Percentiles rank a stretch among this genome's conserved stretches.
Conservation (phyloP, 1,140 invertebrate genomes). For the Drosophila arawakana region DNA sequence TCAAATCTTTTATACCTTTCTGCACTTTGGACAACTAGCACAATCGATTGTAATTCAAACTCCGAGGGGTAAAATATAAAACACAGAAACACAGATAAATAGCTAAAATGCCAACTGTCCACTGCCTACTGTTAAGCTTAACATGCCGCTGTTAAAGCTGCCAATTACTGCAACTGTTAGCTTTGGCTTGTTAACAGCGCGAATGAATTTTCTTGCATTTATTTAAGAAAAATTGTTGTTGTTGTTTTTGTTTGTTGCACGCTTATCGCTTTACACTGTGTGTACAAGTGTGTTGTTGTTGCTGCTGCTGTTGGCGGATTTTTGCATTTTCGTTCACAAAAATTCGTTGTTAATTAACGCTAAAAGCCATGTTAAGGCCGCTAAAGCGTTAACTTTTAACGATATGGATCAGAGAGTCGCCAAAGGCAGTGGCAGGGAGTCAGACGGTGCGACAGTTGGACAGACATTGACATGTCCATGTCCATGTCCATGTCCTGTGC, state of each 20-base stretch:
- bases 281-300: slow-evolving; percentile 63
- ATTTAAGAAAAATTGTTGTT: slow-evolving; percentile 29
- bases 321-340: slow-evolving; percentile 68
- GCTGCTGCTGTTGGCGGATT: slow-evolving; percentile 40
- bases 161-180: background rate
- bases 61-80: no score
- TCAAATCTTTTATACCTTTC: no score
- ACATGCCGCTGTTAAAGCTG: background rate
- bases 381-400: slow-evolving; percentile 81
- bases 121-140: background rate
- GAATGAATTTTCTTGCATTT: slow-evolving; percentile 16
- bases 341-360: slow-evolving; percentile 83
- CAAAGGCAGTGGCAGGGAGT: slow-evolving; percentile 22
- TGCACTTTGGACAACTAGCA: no score
- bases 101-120: background rate
- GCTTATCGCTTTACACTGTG: slow-evolving; percentile 71
- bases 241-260: slow-evolving; percentile 35
- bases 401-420: slow-evolving; percentile 71
- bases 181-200: slow-evolving; percentile 1
- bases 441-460: slow-evolving; percentile 21
- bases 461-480: slow-evolving; percentile 77
- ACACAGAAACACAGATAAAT: background rate
- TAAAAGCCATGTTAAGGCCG: slow-evolving; percentile 82
- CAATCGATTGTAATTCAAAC: no score
- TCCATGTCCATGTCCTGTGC: slow-evolving; percentile 71